phyloP scores from a whole-genome alignment of 2,797 vertebrate genomes.

The Lophotriccus pileatus region DNA sequence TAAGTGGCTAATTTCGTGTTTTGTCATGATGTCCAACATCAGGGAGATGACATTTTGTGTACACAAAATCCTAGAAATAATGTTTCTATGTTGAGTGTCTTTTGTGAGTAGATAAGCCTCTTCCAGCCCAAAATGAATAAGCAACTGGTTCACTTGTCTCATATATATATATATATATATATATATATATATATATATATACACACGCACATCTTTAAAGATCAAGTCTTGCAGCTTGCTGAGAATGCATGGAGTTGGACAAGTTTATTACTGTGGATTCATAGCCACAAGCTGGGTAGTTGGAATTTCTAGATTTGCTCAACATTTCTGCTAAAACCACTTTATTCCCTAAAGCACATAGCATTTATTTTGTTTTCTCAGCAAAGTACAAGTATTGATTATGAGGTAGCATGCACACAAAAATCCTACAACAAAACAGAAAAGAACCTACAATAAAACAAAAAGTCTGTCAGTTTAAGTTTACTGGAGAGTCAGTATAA shows the following conservation, averaged over 20 bases:
- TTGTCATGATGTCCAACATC: background rate
- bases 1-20: background rate
- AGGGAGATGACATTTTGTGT: background rate
- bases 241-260: background rate
- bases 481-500: background rate
- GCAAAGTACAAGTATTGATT: background rate
- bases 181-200: no score
- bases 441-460: background rate
- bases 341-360: background rate
- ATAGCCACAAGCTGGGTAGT: background rate
- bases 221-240: background rate
- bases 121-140: background rate
- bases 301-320: constrained; percentile 11
- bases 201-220: background rate
- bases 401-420: background rate
- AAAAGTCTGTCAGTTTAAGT: background rate
- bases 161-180: background rate
- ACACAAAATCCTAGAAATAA: background rate
- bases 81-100: background rate
- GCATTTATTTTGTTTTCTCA: background rate
- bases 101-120: background rate
- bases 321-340: background rate
- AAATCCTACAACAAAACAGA: background rate
- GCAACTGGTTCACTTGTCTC: background rate
- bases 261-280: background rate